Evolutionary conservation across 35 echinoderm and acorn worm species (phyloP).

Genomic region (Ophioderma brevispina): DNA sequence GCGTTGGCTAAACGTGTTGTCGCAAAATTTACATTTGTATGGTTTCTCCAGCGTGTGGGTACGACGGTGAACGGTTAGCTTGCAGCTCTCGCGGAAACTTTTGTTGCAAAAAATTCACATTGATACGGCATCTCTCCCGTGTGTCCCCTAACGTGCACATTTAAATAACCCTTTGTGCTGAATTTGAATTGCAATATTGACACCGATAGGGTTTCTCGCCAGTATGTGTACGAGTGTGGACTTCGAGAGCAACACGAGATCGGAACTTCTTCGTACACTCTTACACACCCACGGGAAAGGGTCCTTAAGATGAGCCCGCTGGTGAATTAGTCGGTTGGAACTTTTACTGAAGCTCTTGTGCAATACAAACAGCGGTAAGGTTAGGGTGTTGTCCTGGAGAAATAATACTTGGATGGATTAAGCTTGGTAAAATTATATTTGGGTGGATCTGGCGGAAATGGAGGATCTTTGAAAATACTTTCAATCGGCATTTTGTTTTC

Average conservation of each 20-base stretch:
- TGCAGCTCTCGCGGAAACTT: neutral
- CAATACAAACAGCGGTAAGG: neutral
- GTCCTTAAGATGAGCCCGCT: neutral
- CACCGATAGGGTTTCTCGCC: constrained; percentile 28
- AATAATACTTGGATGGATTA: neutral
- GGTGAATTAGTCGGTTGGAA: neutral
- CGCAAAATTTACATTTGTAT: constrained; percentile 14
- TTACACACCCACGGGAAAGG: neutral
- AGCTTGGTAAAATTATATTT: neutral
- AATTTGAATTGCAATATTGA: constrained; percentile 4
- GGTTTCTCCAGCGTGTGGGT: constrained; percentile 7
- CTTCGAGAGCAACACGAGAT: neutral
- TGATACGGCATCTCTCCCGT: constrained; percentile 19
- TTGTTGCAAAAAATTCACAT: neutral
- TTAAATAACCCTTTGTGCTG: neutral
- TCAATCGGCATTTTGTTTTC: no score
- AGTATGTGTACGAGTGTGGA: neutral
- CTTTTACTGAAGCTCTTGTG: neutral
- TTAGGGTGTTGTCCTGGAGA: neutral
- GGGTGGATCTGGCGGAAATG: no score
- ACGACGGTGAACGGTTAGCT: neutral
- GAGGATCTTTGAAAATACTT: no score
- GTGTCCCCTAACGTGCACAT: constrained; percentile 14
- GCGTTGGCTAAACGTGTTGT: neutral
- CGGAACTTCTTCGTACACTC: neutral